phyloP scores from a whole-genome alignment of 1,140 invertebrate species.

The Drosophila rufa region DNA sequence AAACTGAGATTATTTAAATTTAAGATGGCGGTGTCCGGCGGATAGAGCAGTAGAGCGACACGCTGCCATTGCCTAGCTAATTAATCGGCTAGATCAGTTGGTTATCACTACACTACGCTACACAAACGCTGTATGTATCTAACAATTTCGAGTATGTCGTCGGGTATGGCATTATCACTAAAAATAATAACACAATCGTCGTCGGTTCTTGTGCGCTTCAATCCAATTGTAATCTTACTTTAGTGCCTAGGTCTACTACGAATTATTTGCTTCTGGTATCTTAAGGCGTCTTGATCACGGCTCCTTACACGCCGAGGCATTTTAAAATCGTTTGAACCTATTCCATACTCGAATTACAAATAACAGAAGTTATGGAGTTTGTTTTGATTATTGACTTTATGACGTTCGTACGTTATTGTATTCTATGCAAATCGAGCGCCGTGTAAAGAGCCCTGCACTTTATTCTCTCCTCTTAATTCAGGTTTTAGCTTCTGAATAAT shows the following conservation, averaged over 20 bases:
- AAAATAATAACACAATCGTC: conserved; percentile 64
- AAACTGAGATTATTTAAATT: conserved; percentile 37
- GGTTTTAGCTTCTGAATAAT: background rate
- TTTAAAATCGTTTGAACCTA: conserved; percentile 8
- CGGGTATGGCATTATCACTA: conserved; percentile 28
- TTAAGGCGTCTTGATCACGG: conserved; percentile 64
- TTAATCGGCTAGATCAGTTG: conserved; percentile 6
- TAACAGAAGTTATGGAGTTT: background rate
- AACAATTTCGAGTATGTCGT: conserved; percentile 29
- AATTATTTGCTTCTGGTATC: conserved; percentile 41
- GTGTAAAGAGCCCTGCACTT: conserved; percentile 14
- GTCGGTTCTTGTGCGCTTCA: conserved; percentile 52
- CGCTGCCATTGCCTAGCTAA: conserved; percentile 23
- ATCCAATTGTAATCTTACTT: conserved; percentile 42
- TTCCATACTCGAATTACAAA: background rate
- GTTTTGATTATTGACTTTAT: conserved; percentile 14
- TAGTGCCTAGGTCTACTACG: conserved; percentile 25
- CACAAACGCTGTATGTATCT: conserved; percentile 11
- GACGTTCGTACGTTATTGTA: background rate
- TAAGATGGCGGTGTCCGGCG: conserved; percentile 6
- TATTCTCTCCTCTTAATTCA: background rate
- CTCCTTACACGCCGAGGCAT: conserved; percentile 20
- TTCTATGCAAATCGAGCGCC: conserved; percentile 1
- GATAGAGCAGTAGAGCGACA: conserved; percentile 14
- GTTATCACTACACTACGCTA: conserved; percentile 22